Conservation (phyloP, 2,888 invertebrate species). For the Chymomyza caudatula region DNA sequence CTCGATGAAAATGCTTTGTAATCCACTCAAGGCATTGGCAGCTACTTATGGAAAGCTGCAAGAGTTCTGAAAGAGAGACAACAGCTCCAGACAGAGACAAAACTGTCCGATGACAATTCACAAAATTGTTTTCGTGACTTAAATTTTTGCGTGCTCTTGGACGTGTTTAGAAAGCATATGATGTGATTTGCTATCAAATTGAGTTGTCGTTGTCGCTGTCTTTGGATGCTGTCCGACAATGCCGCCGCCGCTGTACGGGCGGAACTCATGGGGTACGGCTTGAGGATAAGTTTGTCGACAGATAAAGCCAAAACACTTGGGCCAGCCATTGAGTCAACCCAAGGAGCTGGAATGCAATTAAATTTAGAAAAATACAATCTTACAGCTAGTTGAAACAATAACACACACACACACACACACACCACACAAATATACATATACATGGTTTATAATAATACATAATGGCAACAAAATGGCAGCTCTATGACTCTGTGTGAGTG, state of each 20-base stretch:
- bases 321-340: constrained; percentile 10
- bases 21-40: constrained; percentile 57
- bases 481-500: background rate
- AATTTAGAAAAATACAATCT: constrained; percentile 70
- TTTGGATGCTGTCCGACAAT: background rate
- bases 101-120: constrained; percentile 74
- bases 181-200: constrained; percentile 78
- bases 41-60: constrained; percentile 39
- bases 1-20: constrained; percentile 40
- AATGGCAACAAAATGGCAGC: background rate
- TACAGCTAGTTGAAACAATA: constrained; percentile 46
- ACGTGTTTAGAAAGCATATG: constrained; percentile 78
- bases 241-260: background rate
- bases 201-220: constrained; percentile 57
- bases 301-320: background rate
- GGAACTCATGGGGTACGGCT: background rate
- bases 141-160: constrained; percentile 73
- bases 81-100: constrained; percentile 31
- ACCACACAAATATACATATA: constrained; percentile 12
- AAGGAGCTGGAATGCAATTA: constrained; percentile 63
- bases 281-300: background rate
- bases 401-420: constrained; percentile 47
- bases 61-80: background rate
- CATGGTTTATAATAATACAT: constrained; percentile 2
- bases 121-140: constrained; percentile 79